These are phyloP conservation scores for Elaphurus davidianus DNA, from an alignment of 2,113 vertebrate species.

Conservation along the genomic window DNA sequence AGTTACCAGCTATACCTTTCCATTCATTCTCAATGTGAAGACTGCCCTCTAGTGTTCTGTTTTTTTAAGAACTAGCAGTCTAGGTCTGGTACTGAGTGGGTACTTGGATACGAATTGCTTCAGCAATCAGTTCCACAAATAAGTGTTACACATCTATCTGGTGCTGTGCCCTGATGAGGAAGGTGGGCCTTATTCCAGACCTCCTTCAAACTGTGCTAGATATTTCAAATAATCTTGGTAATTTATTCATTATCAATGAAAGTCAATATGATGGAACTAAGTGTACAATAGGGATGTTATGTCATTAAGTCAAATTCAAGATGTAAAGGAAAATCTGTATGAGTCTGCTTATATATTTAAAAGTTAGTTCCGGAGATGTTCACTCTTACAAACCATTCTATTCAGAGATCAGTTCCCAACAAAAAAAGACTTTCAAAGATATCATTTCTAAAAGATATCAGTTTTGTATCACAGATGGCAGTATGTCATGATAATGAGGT, in stretches of 20 bases:
- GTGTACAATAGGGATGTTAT: background rate
- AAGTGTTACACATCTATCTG: background rate
- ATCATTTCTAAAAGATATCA: background rate
- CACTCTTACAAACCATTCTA: background rate
- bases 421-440: background rate
- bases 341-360: background rate
- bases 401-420: background rate
- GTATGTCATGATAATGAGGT: background rate
- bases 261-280: background rate
- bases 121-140: background rate
- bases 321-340: background rate
- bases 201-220: background rate
- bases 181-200: background rate
- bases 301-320: background rate
- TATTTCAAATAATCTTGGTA: background rate
- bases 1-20: background rate
- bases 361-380: background rate
- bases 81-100: background rate
- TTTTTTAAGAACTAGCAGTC: slow-evolving; percentile 35
- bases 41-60: slow-evolving; percentile 83
- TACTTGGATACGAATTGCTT: background rate
- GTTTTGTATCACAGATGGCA: background rate
- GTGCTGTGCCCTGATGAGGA: background rate
- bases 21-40: slow-evolving; percentile 53
- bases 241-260: background rate